phyloP scores from a whole-genome alignment of 2,888 invertebrate species.

The Thyatira batis region DNA sequence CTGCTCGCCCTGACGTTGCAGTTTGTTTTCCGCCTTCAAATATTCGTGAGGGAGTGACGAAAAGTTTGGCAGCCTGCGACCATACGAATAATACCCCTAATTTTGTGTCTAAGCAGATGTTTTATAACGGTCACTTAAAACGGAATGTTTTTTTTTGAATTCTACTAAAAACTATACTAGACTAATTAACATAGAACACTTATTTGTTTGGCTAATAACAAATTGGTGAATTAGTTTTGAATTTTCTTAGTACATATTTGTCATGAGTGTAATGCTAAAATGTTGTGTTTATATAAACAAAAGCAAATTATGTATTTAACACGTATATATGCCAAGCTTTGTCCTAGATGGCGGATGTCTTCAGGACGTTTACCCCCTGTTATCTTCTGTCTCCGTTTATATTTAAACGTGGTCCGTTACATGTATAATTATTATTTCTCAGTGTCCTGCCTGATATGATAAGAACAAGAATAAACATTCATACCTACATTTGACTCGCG shows the following conservation, averaged over 20 bases:
- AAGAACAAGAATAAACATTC: slow-evolving; percentile 5
- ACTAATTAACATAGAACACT: neutral
- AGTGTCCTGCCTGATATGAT: slow-evolving; percentile 36
- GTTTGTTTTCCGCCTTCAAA: slow-evolving; percentile 24
- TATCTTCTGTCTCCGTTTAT: slow-evolving; percentile 48
- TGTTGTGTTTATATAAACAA: neutral
- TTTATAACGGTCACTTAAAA: slow-evolving; percentile 20
- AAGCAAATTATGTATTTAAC: slow-evolving; percentile 1
- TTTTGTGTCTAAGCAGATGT: slow-evolving; percentile 31
- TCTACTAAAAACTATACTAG: too few species aligned
- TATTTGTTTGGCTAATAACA: too few species aligned
- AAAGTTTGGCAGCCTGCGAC: slow-evolving; percentile 20
- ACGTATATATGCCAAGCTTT: slow-evolving; percentile 10
- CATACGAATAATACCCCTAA: slow-evolving; percentile 9
- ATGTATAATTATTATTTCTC: slow-evolving; percentile 51
- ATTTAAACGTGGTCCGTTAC: slow-evolving; percentile 46
- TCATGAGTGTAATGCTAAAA: too few species aligned
- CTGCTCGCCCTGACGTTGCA: slow-evolving; percentile 26
- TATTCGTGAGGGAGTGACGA: slow-evolving; percentile 17
- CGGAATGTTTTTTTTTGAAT: too few species aligned
- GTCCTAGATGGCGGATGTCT: slow-evolving; percentile 41
- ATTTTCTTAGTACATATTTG: too few species aligned
- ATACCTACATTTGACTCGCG: too few species aligned
- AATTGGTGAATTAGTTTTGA: too few species aligned
- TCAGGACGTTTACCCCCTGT: slow-evolving; percentile 58